Evolutionary conservation across 2,888 invertebrate species (phyloP).

Genomic region (Luperina testacea): DNA sequence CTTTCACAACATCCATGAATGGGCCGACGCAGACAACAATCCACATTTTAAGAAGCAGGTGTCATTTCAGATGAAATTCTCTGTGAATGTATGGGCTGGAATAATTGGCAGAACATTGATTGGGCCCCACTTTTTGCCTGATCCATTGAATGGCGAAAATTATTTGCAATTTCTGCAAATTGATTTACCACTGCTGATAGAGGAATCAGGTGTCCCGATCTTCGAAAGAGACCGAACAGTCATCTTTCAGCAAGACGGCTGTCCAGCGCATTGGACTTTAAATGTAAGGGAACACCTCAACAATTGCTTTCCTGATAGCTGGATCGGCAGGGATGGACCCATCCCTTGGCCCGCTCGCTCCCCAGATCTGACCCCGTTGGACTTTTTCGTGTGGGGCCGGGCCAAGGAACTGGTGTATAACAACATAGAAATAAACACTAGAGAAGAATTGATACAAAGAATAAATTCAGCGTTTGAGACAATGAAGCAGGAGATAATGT

Average conservation of each 20-base stretch:
- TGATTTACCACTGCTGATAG: background rate
- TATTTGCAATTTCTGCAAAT: background rate
- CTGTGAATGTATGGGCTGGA: conserved; percentile 3
- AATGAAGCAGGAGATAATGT: too few relatives aligned
- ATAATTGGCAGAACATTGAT: background rate
- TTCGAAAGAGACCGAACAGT: conserved; percentile 2
- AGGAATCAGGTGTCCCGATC: background rate
- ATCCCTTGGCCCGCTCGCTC: too few relatives aligned
- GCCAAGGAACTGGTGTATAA: too few relatives aligned
- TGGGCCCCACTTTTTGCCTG: background rate
- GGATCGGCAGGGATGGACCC: too few relatives aligned
- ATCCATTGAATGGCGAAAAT: background rate
- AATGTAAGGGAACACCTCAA: too few relatives aligned
- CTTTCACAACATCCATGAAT: background rate
- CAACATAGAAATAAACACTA: too few relatives aligned
- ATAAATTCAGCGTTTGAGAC: too few relatives aligned
- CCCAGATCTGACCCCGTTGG: too few relatives aligned
- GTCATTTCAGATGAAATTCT: background rate
- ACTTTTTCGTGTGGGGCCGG: too few relatives aligned
- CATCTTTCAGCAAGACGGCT: background rate
- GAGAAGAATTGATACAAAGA: too few relatives aligned
- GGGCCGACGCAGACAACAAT: background rate
- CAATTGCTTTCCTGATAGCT: too few relatives aligned
- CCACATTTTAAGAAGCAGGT: background rate
- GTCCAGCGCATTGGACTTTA: background rate